Evolutionary conservation across 2,888 invertebrate genomes (phyloP), one percentile per base, ranked within the genome.

Genomic region (Seira musarum): DNA sequence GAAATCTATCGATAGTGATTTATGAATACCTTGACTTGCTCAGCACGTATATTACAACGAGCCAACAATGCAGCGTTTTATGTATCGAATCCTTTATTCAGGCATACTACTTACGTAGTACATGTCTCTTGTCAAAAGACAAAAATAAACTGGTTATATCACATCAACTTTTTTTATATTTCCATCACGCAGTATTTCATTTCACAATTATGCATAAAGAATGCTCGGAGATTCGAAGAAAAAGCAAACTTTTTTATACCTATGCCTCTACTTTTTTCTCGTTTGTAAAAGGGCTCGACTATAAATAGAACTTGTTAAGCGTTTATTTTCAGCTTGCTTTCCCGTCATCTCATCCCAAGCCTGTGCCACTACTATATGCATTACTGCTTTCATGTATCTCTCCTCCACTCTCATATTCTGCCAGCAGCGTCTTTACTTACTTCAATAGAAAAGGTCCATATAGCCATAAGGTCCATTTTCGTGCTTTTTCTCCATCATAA

Each of bases 301-400:
- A 78, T 72, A 78, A 78, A 78, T 78, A 78, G 78, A 78, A 78
- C 72, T 78, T 71, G 78, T 71, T 78, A 78, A 78, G 78, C 78
- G 78, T 71, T 78, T 78, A 78, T 78, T 78, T 78, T 78, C 78
- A 72, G 78, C 78, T 78, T 78, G 72, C 71, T 72, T 78, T 78
- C 78, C 72, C 72, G 67, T 72, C 78, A 78, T 78, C 78, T 71
- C 78, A 67, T 78, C 78, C 78, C 78, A 49, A 78, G 78, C 71
- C 78, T 78, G 78, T 71, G 49, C 72, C 78, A 78, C 78, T 78
- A 71, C 61, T 70, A 57, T 78, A 78, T 61, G 25, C 67, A 61
- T 78, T 78, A 78, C 53, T 71, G 65, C 40, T 40, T 40, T 40
- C 40, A 40, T 40, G 40, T 61, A 30, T 57, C 25, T 75, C 68